Base-by-base conservation (phyloP, 2,113 vertebrate species). In the Nematolebias whitei region DNA sequence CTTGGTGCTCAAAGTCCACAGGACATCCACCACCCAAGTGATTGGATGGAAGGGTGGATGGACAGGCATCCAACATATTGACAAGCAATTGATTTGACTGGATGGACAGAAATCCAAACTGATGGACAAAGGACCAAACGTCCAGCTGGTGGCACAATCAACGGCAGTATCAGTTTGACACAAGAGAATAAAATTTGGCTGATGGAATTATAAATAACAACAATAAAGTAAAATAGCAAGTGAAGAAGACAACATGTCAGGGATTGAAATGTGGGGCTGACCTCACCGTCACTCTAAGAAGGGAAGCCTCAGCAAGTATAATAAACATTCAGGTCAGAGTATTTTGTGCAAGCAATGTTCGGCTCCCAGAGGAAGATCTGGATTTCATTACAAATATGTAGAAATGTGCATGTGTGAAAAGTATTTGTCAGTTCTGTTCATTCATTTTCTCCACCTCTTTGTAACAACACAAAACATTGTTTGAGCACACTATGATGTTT, bases 21-120 rank as follows among this genome's bases (percentile, higher is more conserved):
- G 82, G 87, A 80, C 56, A 45, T 76, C 79, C 79, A 84, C 90
- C 90, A 91, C 91, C 92, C 92, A 92, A 81, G 89, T 84, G 71
- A 81, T 86, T 19, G 49, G 68, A 48, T 38, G 54, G 68, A 44
- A 19, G 55, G 39, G 66, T 15, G 44, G 69, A 70, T 50, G 59
- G 52, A 63, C n/a, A n/a, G 52, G 68, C 51, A 9, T 47, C 41
- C 24, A 48, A 51, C 64, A 66, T 35, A 39, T 49, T n/a, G 59
- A 78, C 53, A 65, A 75, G 70, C 24, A 61, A 41, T 44, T 13
- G 22, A 64, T 2, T 58, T 15, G 67, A 52, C n/a, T 13, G n/a
- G 51, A 39, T 57, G 64, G 52, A 54, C 44, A 19, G 45, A 59
- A 40, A 53, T 53, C 54, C 41, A 65, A 55, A 75, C 43, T 22